Evolutionary conservation across 2,797 vertebrate species (phyloP), one percentile per base, ranked within the genome.

Genomic region (Sebastes nivosus): DNA sequence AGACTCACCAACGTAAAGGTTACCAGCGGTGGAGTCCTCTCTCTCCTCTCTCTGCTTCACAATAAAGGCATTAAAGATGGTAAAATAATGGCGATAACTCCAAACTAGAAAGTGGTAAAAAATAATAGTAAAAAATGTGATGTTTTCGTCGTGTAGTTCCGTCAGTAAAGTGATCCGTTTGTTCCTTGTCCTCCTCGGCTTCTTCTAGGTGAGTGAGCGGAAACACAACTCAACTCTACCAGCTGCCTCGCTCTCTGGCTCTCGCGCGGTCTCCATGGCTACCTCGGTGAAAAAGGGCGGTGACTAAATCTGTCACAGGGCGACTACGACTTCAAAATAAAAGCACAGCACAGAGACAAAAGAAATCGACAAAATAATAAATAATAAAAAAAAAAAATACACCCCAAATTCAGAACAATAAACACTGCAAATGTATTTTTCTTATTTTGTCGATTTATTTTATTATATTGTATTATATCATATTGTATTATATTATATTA

Each of bases 231-330:
- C 88, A 92, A 91, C 93, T 92, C 90, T 27, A 86, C 71, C 87
- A 94, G 93, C 93, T 90, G 94, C 91, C 94, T 93, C 73, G 91
- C 82, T 94, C 93, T 94, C 89, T 93, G 72, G 91, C 82, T 94
- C 93, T 94, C 89, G 90, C 90, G 86, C 93, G 88, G 93, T 96
- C 89, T 93, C 96, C 92, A 95, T 95, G 92, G 93, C 88, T 89
- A 96, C 93, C 74, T n/a, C 73, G 72, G 72, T 59, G 38, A 72
- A 82, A 65, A 84, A 67, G 88, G 93, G 94, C 89, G 93, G 92
- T 2, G 11, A 87, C 63, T 80, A 75, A 78, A 77, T 57, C 18
- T 71, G 81, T 83, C 83, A 9, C 67, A 24, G 6, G 30, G 20
- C 36, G 36, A 27, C 10, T 4, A 5, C 6, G 8, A 9, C 58